Base-by-base conservation (phyloP, 2,888 invertebrate species). In the Biston betularia region DNA sequence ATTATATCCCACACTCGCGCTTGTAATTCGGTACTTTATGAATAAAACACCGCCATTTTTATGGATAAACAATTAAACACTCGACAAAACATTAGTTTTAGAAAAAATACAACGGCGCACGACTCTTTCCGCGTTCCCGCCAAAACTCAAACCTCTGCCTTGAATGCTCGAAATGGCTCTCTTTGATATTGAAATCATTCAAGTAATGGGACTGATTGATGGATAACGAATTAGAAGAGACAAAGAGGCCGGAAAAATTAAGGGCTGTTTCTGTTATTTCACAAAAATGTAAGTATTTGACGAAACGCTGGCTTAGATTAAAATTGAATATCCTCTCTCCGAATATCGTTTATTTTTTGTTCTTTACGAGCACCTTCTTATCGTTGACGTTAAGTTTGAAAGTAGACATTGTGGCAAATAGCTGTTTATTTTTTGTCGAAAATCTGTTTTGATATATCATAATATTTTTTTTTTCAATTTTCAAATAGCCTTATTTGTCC, bases 151-250 rank as follows among this genome's bases (percentile, higher is more conserved):
- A 40, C 35, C 54, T 33, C 33, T 52, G 49, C 14, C n/a, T 1
- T 34, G 33, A 53, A 64, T 7, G 14, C 42, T 53, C 44, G 8
- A 59, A 59, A 55, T 44, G 15, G 14, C 42, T 46, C 42, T 46
- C 46, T 61, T 61, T 61, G 60, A 56, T 52, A 55, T 61, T 15
- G 40, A 61, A 52, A 61, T 66, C 55, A 49, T 52, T 53, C 42
- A 35, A 46, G 52, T 48, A 65, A 66, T 61, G 40, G 52, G 42
- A 24, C 40, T 61, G 61, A 66, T 57, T 66, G 65, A 61, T 61
- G 33, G 56, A 56, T 33, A 33, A 52, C 46, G 8, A 56, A 56
- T 59, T 52, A 66, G 50, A 66, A 24, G 34, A 66, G 65, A 61
- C 57, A 61, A 66, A 61, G 45, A 45, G 46, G 15, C 54, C 34